Percentiles rank a stretch among this genome's conserved stretches.
phyloP scores from a whole-genome alignment of 2,113 vertebrate genomes.

The Eptatretus burgeri region DNA sequence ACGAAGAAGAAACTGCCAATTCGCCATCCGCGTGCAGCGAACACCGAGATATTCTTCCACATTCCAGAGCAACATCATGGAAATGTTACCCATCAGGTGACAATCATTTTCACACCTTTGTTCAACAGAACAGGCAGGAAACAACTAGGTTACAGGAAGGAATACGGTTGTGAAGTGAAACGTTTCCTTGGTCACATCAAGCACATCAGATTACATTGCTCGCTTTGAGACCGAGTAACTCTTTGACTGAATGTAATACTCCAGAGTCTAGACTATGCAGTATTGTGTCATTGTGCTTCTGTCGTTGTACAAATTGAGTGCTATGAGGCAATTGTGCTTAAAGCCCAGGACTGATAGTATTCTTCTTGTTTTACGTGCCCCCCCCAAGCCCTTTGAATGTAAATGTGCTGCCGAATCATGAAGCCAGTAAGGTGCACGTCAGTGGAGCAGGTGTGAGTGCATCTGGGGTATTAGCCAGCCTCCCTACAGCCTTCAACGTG shows the following conservation, averaged over 20 bases:
- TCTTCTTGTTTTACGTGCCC: not conserved
- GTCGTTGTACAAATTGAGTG: no score
- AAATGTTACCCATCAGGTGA: no score
- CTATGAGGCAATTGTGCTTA: no score
- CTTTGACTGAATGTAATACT: not conserved
- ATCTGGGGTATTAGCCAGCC: not conserved
- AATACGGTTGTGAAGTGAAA: no score
- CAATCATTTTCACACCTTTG: no score
- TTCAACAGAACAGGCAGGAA: no score
- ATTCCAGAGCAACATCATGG: no score
- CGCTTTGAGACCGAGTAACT: not conserved
- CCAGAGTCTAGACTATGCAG: not conserved
- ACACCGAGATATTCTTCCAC: no score
- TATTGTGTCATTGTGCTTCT: no score
- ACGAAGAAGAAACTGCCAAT: no score
- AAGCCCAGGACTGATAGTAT: not conserved
- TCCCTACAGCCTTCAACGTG: constrained; percentile 1
- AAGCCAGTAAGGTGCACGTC: not conserved
- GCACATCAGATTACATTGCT: not conserved
- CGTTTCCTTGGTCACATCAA: not conserved
- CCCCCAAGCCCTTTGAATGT: not conserved
- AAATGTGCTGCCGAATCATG: not conserved
- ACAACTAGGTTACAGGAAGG: no score
- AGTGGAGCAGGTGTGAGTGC: constrained; percentile 2
- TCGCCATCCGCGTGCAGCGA: no score